A percentile compares a stretch with the other conserved stretches of the same genome.
These are phyloP conservation scores for Drosophila santomea DNA, from an alignment of 1,140 invertebrate genomes.

Conservation along the genomic window DNA sequence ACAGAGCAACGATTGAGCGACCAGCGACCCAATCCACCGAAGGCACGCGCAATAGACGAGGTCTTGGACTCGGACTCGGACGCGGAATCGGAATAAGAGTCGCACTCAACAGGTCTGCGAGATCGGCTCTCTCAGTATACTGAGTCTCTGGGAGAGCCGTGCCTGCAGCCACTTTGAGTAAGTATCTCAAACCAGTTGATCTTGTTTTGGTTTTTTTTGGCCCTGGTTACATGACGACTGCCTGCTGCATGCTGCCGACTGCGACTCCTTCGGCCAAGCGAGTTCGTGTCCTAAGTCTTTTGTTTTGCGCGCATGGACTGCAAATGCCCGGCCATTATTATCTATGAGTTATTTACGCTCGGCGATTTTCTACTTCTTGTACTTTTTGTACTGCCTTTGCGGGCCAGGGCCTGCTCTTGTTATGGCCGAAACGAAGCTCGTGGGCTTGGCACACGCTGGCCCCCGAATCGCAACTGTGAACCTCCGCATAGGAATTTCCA, in stretches of 20 bases:
- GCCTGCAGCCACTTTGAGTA: slow-evolving; percentile 47
- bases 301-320: slow-evolving; percentile 69
- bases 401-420: slow-evolving; percentile 50
- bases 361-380: slow-evolving; percentile 42
- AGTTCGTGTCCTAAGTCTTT: slow-evolving; percentile 81
- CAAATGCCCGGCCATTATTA: slow-evolving; percentile 73
- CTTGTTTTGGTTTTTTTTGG: slow-evolving; percentile 74
- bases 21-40: slow-evolving; percentile 28
- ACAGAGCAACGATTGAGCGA: slow-evolving; percentile 46
- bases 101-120: slow-evolving; percentile 38
- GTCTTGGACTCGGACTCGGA: slow-evolving; percentile 30
- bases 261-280: slow-evolving; percentile 57
- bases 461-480: slow-evolving; percentile 42
- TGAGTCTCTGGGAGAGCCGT: slow-evolving; percentile 8
- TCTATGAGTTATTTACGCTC: slow-evolving; percentile 80
- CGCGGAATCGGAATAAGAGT: background rate
- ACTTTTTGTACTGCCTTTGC: slow-evolving; percentile 7
- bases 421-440: slow-evolving; percentile 67
- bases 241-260: slow-evolving; percentile 13
- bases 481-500: slow-evolving; percentile 48
- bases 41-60: slow-evolving; percentile 79
- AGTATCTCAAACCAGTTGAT: slow-evolving; percentile 78
- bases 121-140: slow-evolving; percentile 3
- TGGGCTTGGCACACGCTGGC: slow-evolving; percentile 75
- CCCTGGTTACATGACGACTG: slow-evolving; percentile 59